Evolutionary conservation across 2,888 invertebrate species (phyloP), one percentile per base, ranked within the genome.

Genomic region (Uropetala carovei): DNA sequence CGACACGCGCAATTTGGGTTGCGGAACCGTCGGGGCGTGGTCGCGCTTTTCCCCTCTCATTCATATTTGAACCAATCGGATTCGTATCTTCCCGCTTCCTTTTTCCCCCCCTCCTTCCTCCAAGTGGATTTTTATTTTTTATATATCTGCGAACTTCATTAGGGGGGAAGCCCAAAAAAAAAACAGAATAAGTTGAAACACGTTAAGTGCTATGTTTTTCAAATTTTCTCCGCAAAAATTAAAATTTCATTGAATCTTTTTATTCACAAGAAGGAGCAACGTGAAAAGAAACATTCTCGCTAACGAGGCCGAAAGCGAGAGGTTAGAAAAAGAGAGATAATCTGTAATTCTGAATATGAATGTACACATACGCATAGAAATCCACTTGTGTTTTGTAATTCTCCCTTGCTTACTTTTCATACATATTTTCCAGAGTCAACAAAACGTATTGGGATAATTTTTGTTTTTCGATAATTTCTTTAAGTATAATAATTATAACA

Each of bases 21-120:
- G 75, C 75, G 75, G 75, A 75, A 22, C 75, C 75, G 27, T 75
- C 75, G 22, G 16, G 9, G 43, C 43, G 43, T 43, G 43, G 43
- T 43, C 43, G 43, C 75, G 22, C 16, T 64, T 64, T 18, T n/a
- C 64, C n/a, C 18, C 22, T n/a, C 68, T 75, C 75, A 75, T 75
- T 75, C 75, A 75, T 75, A 75, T 75, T 75, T 75, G 10, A 75
- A 75, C 22, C 75, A 75, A 75, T 75, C 75, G 75, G 27, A 75
- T 75, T 27, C 27, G 22, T 3, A 22, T 75, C 27, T 22, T 75
- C 75, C 8, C 27, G 11, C 22, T 68, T 22, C 18, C 18, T 18
- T 18, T 18, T 11, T n/a, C 14, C 5, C 75, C n/a, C 27, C 14
- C 18, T 68, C 68, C 9, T 68, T 68, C 68, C n/a, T 11, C 10